These are phyloP conservation scores for Thaumetopoea pityocampa DNA, from an alignment of 1,140 invertebrate species.

Conservation along the genomic window DNA sequence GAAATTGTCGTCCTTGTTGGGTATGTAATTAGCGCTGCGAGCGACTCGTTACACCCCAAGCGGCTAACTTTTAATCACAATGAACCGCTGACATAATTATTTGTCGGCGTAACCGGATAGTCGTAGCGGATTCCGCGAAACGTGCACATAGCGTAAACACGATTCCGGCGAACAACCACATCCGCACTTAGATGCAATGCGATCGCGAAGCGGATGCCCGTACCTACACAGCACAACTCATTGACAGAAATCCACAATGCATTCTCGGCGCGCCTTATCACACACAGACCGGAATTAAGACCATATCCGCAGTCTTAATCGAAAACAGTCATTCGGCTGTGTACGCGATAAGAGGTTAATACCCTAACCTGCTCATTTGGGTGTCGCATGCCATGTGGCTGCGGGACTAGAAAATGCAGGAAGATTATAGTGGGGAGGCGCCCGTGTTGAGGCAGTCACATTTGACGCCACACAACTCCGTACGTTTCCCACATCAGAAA, in stretches of 20 bases:
- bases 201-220: conserved; percentile 35
- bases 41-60: conserved; percentile 26
- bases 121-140: conserved; percentile 48
- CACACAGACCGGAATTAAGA: conserved; percentile 37
- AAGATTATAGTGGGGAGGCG: conserved; percentile 62
- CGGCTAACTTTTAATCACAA: conserved; percentile 42
- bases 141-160: conserved; percentile 41
- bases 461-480: conserved; percentile 70
- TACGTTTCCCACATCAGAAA: conserved; percentile 60
- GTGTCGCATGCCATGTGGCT: conserved; percentile 54
- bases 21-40: conserved; percentile 27
- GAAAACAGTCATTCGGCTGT: conserved; percentile 10
- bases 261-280: conserved; percentile 18
- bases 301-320: conserved; percentile 32
- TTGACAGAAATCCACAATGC: conserved; percentile 50
- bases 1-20: conserved; percentile 43
- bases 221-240: conserved; percentile 34
- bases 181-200: conserved; percentile 38
- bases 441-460: conserved; percentile 70
- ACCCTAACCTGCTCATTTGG: conserved; percentile 66
- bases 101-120: conserved; percentile 54
- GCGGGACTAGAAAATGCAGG: conserved; percentile 71
- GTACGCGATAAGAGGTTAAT: conserved; percentile 9
- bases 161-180: conserved; percentile 36
- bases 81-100: conserved; percentile 64